Evolutionary conservation across 1,140 invertebrate genomes (phyloP).

Genomic region (Camponotus vicinus): DNA sequence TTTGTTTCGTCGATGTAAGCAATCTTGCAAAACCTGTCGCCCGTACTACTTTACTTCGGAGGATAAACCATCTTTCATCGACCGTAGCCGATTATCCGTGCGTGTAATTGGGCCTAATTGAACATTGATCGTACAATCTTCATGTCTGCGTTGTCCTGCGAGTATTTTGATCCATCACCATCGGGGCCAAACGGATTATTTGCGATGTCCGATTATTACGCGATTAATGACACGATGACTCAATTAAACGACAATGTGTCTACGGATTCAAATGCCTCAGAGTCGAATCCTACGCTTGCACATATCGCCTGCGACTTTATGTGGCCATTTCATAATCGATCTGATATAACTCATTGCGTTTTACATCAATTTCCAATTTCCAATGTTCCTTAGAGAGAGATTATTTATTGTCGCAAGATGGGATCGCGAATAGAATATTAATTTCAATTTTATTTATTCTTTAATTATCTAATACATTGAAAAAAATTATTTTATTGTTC

Average conservation of each 20-base stretch:
- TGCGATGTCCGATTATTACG: conserved; percentile 57
- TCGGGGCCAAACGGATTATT: conserved; percentile 12
- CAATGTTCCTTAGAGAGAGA: background rate
- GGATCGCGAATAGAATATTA: background rate
- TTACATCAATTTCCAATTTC: background rate
- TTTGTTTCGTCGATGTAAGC: conserved; percentile 53
- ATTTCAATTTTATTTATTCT: background rate
- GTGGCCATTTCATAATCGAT: background rate
- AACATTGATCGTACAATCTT: conserved; percentile 68
- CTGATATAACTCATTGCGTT: background rate
- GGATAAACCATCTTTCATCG: conserved; percentile 71
- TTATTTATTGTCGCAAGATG: background rate
- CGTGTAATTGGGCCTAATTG: conserved; percentile 74
- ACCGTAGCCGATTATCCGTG: conserved; percentile 67
- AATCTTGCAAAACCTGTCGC: conserved; percentile 69
- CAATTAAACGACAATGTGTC: conserved; percentile 75
- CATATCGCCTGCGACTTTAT: conserved; percentile 10
- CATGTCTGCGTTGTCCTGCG: conserved; percentile 31
- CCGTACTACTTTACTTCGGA: conserved; percentile 61
- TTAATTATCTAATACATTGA: background rate
- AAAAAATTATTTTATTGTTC: background rate
- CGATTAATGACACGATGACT: conserved; percentile 78
- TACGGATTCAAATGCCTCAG: conserved; percentile 69
- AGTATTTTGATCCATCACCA: conserved; percentile 35
- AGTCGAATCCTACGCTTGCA: conserved; percentile 65